Evolutionary conservation across 2,113 vertebrate species (phyloP).

Genomic region (Oriolus oriolus): DNA sequence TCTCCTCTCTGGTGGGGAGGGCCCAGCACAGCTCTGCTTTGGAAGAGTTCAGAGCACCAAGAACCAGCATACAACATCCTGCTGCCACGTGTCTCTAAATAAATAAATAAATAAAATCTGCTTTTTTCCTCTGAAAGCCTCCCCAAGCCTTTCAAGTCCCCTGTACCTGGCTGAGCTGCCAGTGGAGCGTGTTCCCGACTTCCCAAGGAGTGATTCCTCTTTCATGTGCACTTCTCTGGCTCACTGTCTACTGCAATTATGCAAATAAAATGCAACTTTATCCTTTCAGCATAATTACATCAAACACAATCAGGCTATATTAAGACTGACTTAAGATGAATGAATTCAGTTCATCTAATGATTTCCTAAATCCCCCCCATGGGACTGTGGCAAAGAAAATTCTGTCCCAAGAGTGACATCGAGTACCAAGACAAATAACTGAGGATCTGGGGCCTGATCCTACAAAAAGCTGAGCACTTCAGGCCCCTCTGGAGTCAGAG

Average conservation of each 20-base stretch:
- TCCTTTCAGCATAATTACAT: slow-evolving; percentile 65
- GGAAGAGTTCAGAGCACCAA: not conserved
- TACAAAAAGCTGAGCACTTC: fast-evolving
- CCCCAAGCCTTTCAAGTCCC: not conserved
- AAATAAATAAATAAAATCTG: not conserved
- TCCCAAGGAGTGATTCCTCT: slow-evolving; percentile 6
- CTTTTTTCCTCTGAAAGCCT: not conserved
- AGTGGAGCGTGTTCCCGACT: not conserved
- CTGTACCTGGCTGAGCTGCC: not conserved
- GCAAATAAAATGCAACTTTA: slow-evolving; percentile 55
- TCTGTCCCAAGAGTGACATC: not conserved
- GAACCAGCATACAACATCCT: not conserved
- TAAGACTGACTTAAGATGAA: slow-evolving; percentile 46
- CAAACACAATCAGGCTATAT: slow-evolving; percentile 38
- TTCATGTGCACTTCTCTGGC: not conserved
- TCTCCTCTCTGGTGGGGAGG: not conserved
- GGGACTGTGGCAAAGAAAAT: not conserved
- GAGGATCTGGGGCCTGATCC: not conserved
- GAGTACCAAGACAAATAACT: not conserved
- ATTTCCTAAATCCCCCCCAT: not conserved
- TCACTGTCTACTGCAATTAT: slow-evolving; percentile 35
- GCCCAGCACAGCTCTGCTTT: not conserved
- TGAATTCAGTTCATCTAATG: slow-evolving; percentile 14
- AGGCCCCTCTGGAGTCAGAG: not conserved
- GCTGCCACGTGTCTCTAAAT: no score